phyloP scores from a whole-genome alignment of 1,140 invertebrate species.

The Euwallacea fornicatus region DNA sequence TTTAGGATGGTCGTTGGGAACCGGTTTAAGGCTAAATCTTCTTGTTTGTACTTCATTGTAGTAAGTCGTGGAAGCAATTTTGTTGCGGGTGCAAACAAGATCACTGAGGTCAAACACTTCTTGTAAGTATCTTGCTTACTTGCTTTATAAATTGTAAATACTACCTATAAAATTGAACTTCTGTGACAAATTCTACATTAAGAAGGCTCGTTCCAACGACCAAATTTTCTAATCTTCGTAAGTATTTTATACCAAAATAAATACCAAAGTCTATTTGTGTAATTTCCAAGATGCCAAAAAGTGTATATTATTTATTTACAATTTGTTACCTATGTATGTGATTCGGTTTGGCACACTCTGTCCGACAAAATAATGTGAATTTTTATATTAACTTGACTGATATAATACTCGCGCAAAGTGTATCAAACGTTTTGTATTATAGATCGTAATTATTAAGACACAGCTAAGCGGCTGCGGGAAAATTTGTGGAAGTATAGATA shows the following conservation, averaged over 20 bases:
- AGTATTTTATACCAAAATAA: constrained; percentile 54
- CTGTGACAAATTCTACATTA: not conserved
- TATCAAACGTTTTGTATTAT: constrained; percentile 42
- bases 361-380: constrained; percentile 32
- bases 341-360: constrained; percentile 48
- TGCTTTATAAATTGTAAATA: not conserved
- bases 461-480: not conserved
- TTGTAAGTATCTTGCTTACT: too few species aligned
- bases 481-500: not conserved
- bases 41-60: too few species aligned
- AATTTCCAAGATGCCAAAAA: constrained; percentile 66
- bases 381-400: constrained; percentile 46
- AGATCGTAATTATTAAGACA: constrained; percentile 27
- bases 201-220: constrained; percentile 3
- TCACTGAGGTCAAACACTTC: too few species aligned
- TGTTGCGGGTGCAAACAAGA: too few species aligned
- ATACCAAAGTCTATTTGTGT: constrained; percentile 67
- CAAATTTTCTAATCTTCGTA: constrained; percentile 37
- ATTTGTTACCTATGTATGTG: constrained; percentile 58
- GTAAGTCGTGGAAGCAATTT: too few species aligned
- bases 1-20: constrained; percentile 23
- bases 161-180: not conserved
- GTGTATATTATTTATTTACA: constrained; percentile 61
- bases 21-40: not conserved
- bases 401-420: constrained; percentile 37